Evolutionary conservation across 2,888 invertebrate genomes (phyloP), one percentile per base, ranked within the genome.

Genomic region (Synanthedon andrenaeformis): DNA sequence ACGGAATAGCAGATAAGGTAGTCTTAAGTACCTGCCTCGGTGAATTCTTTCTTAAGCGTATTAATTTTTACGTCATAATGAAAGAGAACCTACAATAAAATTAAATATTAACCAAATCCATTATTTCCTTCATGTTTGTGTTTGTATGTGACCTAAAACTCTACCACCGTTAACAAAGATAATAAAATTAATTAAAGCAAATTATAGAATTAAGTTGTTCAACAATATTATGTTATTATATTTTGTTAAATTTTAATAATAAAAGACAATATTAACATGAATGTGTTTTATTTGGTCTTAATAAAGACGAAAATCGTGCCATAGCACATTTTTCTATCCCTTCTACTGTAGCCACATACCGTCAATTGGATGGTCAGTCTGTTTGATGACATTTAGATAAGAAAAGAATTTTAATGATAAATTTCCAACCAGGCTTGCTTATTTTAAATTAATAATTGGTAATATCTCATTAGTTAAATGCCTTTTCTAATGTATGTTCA

Each of bases 161-260:
- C 66, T 66, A 72, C 78, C 75, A 74, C 76, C 74, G 72, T 72
- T 74, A 74, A 62, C 60, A 60, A 59, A 23, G 23, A 23, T 23
- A 23, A 23, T 23, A 23, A 23, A 23, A 28, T 54, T 35, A 67
- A 63, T 70, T 69, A 71, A 70, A 67, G 64, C 60, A 69, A 72
- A 71, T 74, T 72, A 63, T 78, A 76, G 72, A 66, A 49, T 62
- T 77, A 79, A 82, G 78, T 45, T 76, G 74, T 80, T 82, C 72
- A 63, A 72, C 79, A 74, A 81, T 74, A 81, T 81, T 35, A 35
- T 35, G 35, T 35, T 35, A 74, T 82, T 81, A 78, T 78, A 77
- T 82, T 81, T 84, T 84, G 77, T 82, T 82, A 79, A 80, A 76
- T 62, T 80, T 83, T 84, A 85, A 85, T 82, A 86, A 79, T 86